Evolutionary conservation across 2,797 vertebrate genomes (phyloP).

Genomic region (Trematocara caparti): DNA sequence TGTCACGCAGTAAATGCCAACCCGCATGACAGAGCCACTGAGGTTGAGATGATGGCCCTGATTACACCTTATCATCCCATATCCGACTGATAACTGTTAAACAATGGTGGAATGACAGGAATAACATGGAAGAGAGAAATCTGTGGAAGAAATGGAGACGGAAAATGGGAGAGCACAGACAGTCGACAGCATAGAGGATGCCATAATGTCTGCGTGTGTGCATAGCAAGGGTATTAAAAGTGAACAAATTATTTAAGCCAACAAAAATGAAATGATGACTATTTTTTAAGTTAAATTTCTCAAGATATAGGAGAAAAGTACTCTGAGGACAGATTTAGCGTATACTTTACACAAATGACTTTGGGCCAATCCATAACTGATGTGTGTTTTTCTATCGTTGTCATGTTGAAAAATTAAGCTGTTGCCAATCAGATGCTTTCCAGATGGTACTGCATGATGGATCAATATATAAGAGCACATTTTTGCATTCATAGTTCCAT

Average conservation of each 20-base stretch:
- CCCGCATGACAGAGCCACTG: slow-evolving; percentile 9
- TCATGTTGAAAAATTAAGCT: neutral
- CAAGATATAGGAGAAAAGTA: neutral
- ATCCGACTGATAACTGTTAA: slow-evolving; percentile 12
- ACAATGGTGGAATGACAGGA: slow-evolving; percentile 2
- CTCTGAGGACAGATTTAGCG: neutral
- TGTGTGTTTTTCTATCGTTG: neutral
- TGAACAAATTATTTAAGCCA: neutral
- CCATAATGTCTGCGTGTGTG: neutral
- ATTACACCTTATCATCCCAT: slow-evolving; percentile 37
- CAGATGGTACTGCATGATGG: neutral
- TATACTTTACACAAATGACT: neutral
- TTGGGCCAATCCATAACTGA: neutral
- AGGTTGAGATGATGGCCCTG: slow-evolving; percentile 14
- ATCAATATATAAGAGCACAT: neutral
- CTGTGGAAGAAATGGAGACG: neutral
- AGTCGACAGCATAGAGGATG: neutral
- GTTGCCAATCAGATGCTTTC: neutral
- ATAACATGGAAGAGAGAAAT: neutral
- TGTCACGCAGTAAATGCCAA: slow-evolving; percentile 47
- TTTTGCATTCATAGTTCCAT: neutral
- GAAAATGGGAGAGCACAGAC: neutral
- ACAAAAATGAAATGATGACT: neutral
- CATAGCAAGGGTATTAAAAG: neutral
- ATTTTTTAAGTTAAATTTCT: neutral